These are phyloP conservation scores for Phragmatobia fuliginosa DNA, from an alignment of 2,888 invertebrate genomes.

Conservation along the genomic window DNA sequence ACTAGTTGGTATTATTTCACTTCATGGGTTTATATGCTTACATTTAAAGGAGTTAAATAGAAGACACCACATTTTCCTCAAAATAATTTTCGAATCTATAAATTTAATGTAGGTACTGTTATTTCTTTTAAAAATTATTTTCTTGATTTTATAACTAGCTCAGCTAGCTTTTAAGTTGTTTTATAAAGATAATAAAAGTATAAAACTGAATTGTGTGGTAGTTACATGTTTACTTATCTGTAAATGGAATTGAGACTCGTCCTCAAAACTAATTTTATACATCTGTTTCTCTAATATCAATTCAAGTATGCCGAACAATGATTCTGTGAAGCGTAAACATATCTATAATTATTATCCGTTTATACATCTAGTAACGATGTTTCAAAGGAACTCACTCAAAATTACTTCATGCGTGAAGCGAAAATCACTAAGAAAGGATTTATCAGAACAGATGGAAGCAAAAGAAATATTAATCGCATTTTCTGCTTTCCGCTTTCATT, in stretches of 20 bases:
- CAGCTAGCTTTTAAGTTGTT: no score
- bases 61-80: not conserved
- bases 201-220: not conserved
- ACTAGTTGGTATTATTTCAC: not conserved
- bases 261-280: not conserved
- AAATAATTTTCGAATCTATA: not conserved
- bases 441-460: constrained; percentile 35
- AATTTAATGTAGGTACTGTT: not conserved
- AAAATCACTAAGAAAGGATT: constrained; percentile 26
- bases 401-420: constrained; percentile 10
- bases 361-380: constrained; percentile 20
- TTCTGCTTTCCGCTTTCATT: constrained; percentile 38
- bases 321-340: constrained; percentile 24
- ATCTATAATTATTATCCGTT: constrained; percentile 27
- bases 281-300: constrained; percentile 11
- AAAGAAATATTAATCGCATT: constrained; percentile 42
- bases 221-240: not conserved
- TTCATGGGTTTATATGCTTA: not conserved
- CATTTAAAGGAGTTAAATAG: not conserved
- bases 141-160: no score
- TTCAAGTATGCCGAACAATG: constrained; percentile 8
- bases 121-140: no score
- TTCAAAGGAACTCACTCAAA: constrained; percentile 11
- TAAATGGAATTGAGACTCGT: not conserved
- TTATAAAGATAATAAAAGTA: no score